Conservation (phyloP, 1,140 invertebrate genomes). For the Steinernema feltiae region DNA sequence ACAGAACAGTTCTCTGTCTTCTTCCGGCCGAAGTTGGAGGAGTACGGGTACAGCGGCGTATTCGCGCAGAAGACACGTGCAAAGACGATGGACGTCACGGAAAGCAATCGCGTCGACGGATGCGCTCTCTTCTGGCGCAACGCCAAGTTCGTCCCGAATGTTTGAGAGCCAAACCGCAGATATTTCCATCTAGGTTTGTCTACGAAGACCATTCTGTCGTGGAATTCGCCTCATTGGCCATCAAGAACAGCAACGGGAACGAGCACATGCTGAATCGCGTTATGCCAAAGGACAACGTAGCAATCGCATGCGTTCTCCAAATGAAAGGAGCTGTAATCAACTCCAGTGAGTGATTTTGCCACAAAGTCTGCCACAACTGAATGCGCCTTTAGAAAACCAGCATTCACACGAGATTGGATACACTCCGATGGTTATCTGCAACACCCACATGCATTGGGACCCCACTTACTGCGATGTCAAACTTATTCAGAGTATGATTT, state of each 20-base stretch:
- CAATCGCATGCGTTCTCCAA: conserved; percentile 70
- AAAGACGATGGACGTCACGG: conserved; percentile 93
- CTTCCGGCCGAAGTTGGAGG: conserved; percentile 76
- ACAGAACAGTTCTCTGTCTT: conserved; percentile 72
- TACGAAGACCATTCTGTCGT: conserved; percentile 87
- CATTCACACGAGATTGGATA: conserved; percentile 65
- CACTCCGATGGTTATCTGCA: conserved; percentile 83
- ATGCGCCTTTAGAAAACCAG: conserved; percentile 67
- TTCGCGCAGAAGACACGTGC: conserved; percentile 96
- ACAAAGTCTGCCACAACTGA: conserved; percentile 20
- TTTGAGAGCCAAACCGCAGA: not conserved
- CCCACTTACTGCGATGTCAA: conserved; percentile 99
- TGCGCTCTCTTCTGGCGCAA: conserved; percentile 92
- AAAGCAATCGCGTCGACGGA: conserved; percentile 94
- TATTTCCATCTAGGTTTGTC: conserved; percentile 73
- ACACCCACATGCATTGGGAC: conserved; percentile 99
- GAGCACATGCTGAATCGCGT: conserved; percentile 98
- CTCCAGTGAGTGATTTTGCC: not conserved
- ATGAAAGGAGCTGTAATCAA: conserved; percentile 38
- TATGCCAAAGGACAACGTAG: conserved; percentile 99
- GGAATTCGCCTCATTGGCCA: conserved; percentile 74
- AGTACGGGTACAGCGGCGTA: conserved; percentile 82
- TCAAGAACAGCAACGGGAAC: conserved; percentile 60
- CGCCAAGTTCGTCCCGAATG: conserved; percentile 72
- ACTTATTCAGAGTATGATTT: conserved; percentile 98